Evolutionary conservation across 2,113 vertebrate species (phyloP).

Genomic region (Pluvianellus socialis): DNA sequence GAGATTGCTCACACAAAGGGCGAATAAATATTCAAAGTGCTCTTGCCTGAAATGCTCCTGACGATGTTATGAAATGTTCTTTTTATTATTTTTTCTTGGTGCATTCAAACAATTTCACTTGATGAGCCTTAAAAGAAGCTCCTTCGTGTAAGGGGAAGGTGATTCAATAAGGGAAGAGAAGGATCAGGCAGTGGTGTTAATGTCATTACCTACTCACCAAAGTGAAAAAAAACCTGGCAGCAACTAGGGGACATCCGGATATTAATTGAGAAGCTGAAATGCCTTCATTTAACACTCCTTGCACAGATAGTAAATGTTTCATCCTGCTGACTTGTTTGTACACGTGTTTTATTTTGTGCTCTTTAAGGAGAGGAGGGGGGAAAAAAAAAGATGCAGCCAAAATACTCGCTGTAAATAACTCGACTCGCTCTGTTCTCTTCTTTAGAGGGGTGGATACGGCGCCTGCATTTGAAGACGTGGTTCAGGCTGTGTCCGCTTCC

Average conservation of each 20-base stretch:
- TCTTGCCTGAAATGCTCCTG: background rate
- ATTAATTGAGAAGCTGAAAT: background rate
- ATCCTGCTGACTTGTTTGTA: background rate
- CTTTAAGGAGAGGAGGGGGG: background rate
- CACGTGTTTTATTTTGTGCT: background rate
- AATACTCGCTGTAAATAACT: background rate
- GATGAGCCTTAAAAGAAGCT: background rate
- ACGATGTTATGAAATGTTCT: background rate
- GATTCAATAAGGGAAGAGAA: background rate
- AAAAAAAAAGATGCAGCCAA: background rate
- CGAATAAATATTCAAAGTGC: conserved; percentile 41
- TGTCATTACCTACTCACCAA: background rate
- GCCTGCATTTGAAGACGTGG: background rate
- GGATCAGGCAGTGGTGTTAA: background rate
- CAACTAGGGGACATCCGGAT: background rate
- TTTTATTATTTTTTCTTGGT: background rate
- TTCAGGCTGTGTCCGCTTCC: background rate
- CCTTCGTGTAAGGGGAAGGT: background rate
- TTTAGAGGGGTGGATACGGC: fast-evolving
- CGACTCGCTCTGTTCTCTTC: background rate
- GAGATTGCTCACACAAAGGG: conserved; percentile 23
- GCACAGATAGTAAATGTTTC: background rate
- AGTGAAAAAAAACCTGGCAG: background rate
- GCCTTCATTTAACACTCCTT: background rate
- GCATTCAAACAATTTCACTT: background rate